Base-by-base conservation (phyloP, 2,888 invertebrate species). In the Pomacea canaliculata region DNA sequence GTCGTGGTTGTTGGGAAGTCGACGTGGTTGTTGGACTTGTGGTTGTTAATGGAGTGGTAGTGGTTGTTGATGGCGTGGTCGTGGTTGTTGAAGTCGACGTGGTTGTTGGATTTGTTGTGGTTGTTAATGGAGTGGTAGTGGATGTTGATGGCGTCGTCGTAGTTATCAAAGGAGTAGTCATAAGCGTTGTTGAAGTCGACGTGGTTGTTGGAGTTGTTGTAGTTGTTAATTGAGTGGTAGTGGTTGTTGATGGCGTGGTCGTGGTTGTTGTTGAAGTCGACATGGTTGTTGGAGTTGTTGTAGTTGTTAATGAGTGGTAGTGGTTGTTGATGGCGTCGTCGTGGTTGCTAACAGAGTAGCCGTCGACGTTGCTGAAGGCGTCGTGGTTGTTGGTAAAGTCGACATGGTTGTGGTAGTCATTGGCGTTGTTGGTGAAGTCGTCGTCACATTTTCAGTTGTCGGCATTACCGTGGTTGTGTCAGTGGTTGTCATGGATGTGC, bases 151-250 rank as follows among this genome's bases (percentile, higher is more conserved):
- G 7, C 2, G 60, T 60, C 3, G 60, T n/a, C n/a, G 60, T 60
- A n/a, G n/a, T n/a, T n/a, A n/a, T n/a, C n/a, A n/a, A n/a, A n/a
- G n/a, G n/a, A n/a, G n/a, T n/a, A n/a, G n/a, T n/a, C n/a, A n/a
- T n/a, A n/a, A n/a, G n/a, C n/a, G n/a, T 46, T 23, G 19, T 7
- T 63, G n/a, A 37, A 23, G n/a, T 63, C 63, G 19, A 8, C 23
- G n/a, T 63, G n/a, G 19, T 23, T 63, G 65, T 65, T 65, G 65
- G 65, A 65, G 23, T 65, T n/a, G 65, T 37, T 67, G 67, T 37
- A 46, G 27, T 67, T 13, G 27, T 37, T 67, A 1, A 18, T 12
- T 1, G 66, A 4, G n/a, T 60, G 18, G 18, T n/a, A 4, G 62
- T n/a, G 3, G 37, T 37, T 37, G 37, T 37, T 37, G 37, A 5